Percentiles rank a stretch among this genome's conserved stretches.
These are phyloP conservation scores for Rhagium mordax DNA, from an alignment of 2,888 invertebrate species.

Conservation along the genomic window DNA sequence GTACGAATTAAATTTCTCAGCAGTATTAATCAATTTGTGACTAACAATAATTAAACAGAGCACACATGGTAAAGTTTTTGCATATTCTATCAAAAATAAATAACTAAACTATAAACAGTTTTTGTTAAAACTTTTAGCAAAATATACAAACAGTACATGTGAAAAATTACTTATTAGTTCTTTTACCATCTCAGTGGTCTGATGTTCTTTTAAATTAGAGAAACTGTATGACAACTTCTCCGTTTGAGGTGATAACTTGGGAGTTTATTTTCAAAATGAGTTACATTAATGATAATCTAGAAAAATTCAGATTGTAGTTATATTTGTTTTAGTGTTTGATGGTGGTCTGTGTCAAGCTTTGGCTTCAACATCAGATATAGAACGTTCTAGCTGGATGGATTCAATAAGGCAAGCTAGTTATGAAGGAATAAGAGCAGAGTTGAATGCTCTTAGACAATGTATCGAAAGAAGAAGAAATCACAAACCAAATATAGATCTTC, in stretches of 20 bases:
- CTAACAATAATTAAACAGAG: background rate
- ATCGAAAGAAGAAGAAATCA: constrained; percentile 76
- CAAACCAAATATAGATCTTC: constrained; percentile 78
- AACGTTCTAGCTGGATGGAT: constrained; percentile 89
- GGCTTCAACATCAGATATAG: constrained; percentile 84
- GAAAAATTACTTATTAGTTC: no score
- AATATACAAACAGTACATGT: background rate
- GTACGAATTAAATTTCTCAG: background rate
- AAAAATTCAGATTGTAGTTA: no score
- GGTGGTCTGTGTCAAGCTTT: constrained; percentile 87
- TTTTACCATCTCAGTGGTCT: background rate
- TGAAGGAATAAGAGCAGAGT: constrained; percentile 83
- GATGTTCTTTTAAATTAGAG: background rate
- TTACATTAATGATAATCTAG: no score
- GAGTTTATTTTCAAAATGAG: no score
- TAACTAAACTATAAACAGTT: background rate
- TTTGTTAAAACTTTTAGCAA: background rate
- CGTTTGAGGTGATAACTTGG: no score
- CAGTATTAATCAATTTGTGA: background rate
- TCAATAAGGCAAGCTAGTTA: constrained; percentile 89
- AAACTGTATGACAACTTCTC: background rate
- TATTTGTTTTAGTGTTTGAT: constrained; percentile 82
- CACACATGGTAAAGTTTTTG: background rate
- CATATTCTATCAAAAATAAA: background rate
- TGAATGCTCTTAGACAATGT: constrained; percentile 76